phyloP scores from a whole-genome alignment of 2,888 invertebrate species.

The Baccha elongata region DNA sequence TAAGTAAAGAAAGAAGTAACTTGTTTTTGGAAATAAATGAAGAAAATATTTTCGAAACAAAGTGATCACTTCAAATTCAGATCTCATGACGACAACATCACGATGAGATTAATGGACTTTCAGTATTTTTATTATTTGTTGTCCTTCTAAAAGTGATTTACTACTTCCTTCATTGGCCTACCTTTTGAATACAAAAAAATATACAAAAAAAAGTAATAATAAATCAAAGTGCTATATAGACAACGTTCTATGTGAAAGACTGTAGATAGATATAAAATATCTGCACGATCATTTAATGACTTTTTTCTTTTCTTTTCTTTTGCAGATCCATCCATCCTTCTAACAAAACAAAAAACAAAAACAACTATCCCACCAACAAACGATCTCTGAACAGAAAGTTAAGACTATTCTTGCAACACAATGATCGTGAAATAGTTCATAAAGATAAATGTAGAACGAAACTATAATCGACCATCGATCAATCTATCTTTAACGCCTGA shows the following conservation, averaged over 20 bases:
- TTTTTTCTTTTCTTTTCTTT: constrained; percentile 16
- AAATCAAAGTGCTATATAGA: constrained; percentile 62
- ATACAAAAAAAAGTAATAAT: constrained; percentile 24
- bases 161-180: constrained; percentile 58
- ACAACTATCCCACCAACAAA: constrained; percentile 52
- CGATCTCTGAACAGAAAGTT: background rate
- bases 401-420: constrained; percentile 9
- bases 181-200: constrained; percentile 4
- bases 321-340: constrained; percentile 51
- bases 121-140: background rate
- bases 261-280: too few species aligned
- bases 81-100: constrained; percentile 44
- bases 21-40: constrained; percentile 17
- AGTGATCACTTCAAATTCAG: constrained; percentile 44
- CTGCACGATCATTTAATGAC: constrained; percentile 36
- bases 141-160: constrained; percentile 52
- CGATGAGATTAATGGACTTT: constrained; percentile 12
- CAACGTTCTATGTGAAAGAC: constrained; percentile 14
- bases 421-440: constrained; percentile 63
- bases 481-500: constrained; percentile 52
- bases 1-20: constrained; percentile 7
- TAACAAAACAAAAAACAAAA: background rate
- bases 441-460: constrained; percentile 9
- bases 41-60: background rate
- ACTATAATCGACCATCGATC: constrained; percentile 46